Percentiles rank a stretch among this genome's conserved stretches.
Evolutionary conservation across 2,113 vertebrate species (phyloP).

Genomic region (Choloepus hoffmanni): DNA sequence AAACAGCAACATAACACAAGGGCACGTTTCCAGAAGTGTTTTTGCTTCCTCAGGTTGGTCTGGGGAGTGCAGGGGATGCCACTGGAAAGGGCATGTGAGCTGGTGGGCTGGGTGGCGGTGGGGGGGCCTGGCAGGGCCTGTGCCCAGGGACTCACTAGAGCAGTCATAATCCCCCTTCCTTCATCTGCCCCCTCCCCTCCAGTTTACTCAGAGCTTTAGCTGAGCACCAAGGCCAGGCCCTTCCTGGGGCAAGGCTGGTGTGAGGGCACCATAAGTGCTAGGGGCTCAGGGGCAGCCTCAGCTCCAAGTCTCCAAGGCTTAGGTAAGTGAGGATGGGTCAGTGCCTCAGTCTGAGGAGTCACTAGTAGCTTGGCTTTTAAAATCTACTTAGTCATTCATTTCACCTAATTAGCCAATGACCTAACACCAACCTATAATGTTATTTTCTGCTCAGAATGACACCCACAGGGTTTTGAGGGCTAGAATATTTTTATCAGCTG

Average conservation of each 20-base stretch:
- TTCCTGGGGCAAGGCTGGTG: background rate
- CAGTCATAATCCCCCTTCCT: background rate
- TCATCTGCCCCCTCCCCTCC: background rate
- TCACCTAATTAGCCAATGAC: conserved; percentile 83
- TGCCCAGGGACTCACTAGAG: background rate
- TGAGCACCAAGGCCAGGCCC: background rate
- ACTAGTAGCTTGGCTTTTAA: background rate
- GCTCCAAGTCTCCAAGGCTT: conserved; percentile 35
- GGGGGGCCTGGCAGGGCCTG: background rate
- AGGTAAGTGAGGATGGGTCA: background rate
- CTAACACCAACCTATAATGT: conserved; percentile 71
- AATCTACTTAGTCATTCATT: conserved; percentile 80
- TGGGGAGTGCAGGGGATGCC: background rate
- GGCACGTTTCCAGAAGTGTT: background rate
- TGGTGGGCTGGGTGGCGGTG: background rate
- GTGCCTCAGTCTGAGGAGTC: background rate
- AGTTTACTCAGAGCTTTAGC: background rate
- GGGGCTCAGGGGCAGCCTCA: background rate
- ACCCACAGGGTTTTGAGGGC: conserved; percentile 76
- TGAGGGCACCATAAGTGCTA: background rate
- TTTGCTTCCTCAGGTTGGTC: background rate
- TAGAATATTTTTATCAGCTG: conserved; percentile 87
- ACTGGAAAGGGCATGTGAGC: background rate
- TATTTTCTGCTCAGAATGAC: conserved; percentile 76
- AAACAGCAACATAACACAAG: fast-evolving